Evolutionary conservation across 2,113 vertebrate genomes (phyloP).

Genomic region (Pelodiscus sinensis): DNA sequence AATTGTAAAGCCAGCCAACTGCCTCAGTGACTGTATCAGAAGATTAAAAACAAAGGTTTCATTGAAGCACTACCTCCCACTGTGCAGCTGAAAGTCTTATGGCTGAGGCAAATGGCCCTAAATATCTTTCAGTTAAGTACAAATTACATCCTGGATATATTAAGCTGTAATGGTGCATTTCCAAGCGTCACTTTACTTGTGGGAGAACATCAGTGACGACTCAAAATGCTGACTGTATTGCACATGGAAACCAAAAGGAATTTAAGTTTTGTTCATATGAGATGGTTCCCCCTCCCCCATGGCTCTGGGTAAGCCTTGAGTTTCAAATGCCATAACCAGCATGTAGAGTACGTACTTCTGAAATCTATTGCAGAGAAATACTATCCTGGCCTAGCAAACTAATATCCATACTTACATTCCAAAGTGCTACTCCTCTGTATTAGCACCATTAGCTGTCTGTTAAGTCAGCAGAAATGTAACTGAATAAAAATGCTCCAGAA

Average conservation of each 20-base stretch:
- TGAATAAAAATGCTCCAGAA: conserved; percentile 58
- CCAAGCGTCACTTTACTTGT: conserved; percentile 66
- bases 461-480: conserved; percentile 40
- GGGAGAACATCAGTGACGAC: conserved; percentile 47
- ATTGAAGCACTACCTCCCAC: conserved; percentile 86
- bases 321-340: conserved; percentile 67
- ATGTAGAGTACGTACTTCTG: conserved; percentile 53
- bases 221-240: conserved; percentile 26
- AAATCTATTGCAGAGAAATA: conserved; percentile 65
- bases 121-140: conserved; percentile 84
- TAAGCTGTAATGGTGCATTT: conserved; percentile 84
- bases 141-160: conserved; percentile 90
- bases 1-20: conserved; percentile 80
- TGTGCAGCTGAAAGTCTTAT: conserved; percentile 77
- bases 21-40: conserved; percentile 73
- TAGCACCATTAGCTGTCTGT: conserved; percentile 40
- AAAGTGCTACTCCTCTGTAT: not conserved
- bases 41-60: conserved; percentile 85
- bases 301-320: conserved; percentile 37
- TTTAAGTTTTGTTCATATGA: conserved; percentile 43
- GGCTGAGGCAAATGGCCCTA: conserved; percentile 76
- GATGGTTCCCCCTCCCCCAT: not conserved
- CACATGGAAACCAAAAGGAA: conserved; percentile 55
- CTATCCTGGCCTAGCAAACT: conserved; percentile 55
- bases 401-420: conserved; percentile 54